Evolutionary conservation across 1,140 invertebrate genomes (phyloP), one percentile per base, ranked within the genome.

Genomic region (Drosophila quadrilineata): DNA sequence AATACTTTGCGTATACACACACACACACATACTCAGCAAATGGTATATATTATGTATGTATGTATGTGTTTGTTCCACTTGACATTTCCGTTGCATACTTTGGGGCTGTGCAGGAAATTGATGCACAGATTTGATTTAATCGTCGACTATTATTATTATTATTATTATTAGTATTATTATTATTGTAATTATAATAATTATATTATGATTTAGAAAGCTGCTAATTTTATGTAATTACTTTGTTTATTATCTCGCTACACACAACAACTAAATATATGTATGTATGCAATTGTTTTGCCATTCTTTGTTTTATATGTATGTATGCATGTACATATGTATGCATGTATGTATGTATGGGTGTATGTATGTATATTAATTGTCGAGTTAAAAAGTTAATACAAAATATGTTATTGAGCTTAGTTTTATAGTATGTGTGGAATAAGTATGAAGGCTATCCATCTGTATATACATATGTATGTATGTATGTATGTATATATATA

Each of bases 351-450:
- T 56, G 14, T 45, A 10, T n/a, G 4, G 24, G 40, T 19, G 24
- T 28, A n/a, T 52, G 6, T 21, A 33, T 26, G 2, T 50, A 12
- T 57, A 22, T 48, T 38, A 38, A 38, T 58, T 31, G 26, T 75
- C n/a, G n/a, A 67, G 60, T 84, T 69, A 84, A 84, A 82, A 80
- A 84, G 74, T 46, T 84, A 82, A 82, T 82, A 82, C 64, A 82
- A 82, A 82, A 82, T 82, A 84, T 82, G 53, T 77, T n/a, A n/a
- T n/a, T 60, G 52, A 60, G 63, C 66, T 71, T 60, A 70, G 60
- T 59, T 48, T 33, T 36, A 22, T 73, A 70, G 67, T 62, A 60
- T 67, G 67, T 75, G 73, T n/a, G n/a, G n/a, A n/a, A 60, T 71
- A 76, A 58, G 45, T 43, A 46, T 73, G 52, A 58, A 64, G 9